Evolutionary conservation across 2,113 vertebrate genomes (phyloP).

Genomic region (Mystacornis crossleyi): DNA sequence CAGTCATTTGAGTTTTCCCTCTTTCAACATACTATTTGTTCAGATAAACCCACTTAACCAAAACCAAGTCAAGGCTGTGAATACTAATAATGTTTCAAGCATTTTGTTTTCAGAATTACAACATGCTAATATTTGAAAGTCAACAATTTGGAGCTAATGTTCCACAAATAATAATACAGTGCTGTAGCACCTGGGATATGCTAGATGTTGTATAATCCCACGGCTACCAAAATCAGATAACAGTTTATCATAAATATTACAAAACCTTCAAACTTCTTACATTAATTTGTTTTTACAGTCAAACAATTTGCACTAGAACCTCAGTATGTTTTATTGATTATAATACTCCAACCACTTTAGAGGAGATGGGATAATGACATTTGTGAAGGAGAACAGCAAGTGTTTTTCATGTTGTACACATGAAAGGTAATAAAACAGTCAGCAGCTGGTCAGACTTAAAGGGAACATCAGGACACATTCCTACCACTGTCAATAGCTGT

Average conservation of each 20-base stretch:
- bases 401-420: neutral
- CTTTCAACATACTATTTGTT: conserved; percentile 62
- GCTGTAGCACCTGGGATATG: conserved; percentile 39
- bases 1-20: conserved; percentile 36
- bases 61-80: conserved; percentile 55
- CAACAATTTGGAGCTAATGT: conserved; percentile 70
- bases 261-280: conserved; percentile 54
- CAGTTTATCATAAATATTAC: conserved; percentile 66
- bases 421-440: neutral
- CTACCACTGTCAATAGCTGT: neutral
- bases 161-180: conserved; percentile 60
- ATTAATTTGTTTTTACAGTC: conserved; percentile 61
- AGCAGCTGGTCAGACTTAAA: neutral
- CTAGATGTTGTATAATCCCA: conserved; percentile 34
- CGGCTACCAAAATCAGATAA: conserved; percentile 48
- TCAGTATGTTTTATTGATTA: conserved; percentile 69
- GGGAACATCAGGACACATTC: neutral
- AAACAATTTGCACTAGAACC: conserved; percentile 55
- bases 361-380: conserved; percentile 32
- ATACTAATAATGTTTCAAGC: conserved; percentile 55
- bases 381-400: conserved; percentile 41
- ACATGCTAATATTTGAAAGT: conserved; percentile 68
- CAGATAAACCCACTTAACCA: conserved; percentile 66
- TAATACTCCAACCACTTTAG: conserved; percentile 5
- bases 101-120: conserved; percentile 69